Evolutionary conservation across 2,888 invertebrate species (phyloP).

Genomic region (Formica aserva): DNA sequence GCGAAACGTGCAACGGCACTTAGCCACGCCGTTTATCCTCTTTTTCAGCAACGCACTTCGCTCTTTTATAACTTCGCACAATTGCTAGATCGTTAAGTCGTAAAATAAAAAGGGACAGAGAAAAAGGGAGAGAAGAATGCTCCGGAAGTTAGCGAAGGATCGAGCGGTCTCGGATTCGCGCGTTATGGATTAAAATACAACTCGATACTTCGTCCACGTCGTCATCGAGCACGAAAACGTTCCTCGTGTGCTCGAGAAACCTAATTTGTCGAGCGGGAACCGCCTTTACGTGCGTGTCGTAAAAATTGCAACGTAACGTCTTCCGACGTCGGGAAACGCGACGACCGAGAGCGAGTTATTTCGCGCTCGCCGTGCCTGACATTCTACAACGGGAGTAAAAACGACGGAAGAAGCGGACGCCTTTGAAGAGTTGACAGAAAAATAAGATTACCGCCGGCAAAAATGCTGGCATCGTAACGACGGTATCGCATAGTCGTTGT

Average conservation of each 20-base stretch:
- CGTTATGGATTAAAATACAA: conserved; percentile 24
- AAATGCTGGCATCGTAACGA: conserved; percentile 11
- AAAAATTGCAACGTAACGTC: conserved; percentile 66
- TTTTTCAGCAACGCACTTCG: conserved; percentile 26
- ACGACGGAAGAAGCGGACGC: conserved; percentile 42
- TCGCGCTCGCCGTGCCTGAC: conserved; percentile 55
- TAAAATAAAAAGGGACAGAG: neutral
- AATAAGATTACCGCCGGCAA: conserved; percentile 37
- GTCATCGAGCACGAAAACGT: conserved; percentile 41
- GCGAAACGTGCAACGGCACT: conserved; percentile 40
- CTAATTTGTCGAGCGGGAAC: conserved; percentile 62
- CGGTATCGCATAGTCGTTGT: neutral
- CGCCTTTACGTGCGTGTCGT: conserved; percentile 54
- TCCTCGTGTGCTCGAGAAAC: conserved; percentile 54
- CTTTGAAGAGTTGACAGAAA: conserved; percentile 63
- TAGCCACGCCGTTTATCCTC: conserved; percentile 41
- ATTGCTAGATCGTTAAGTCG: conserved; percentile 38
- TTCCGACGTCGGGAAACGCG: conserved; percentile 37
- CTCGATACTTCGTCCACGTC: neutral
- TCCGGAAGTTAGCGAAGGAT: neutral
- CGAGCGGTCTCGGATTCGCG: conserved; percentile 13
- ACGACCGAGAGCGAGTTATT: conserved; percentile 66
- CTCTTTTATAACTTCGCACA: conserved; percentile 33
- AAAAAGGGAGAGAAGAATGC: neutral
- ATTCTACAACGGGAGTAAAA: conserved; percentile 58